These are phyloP conservation scores for Cochlearius cochlearius DNA, from an alignment of 2,113 vertebrate species.

Conservation along the genomic window DNA sequence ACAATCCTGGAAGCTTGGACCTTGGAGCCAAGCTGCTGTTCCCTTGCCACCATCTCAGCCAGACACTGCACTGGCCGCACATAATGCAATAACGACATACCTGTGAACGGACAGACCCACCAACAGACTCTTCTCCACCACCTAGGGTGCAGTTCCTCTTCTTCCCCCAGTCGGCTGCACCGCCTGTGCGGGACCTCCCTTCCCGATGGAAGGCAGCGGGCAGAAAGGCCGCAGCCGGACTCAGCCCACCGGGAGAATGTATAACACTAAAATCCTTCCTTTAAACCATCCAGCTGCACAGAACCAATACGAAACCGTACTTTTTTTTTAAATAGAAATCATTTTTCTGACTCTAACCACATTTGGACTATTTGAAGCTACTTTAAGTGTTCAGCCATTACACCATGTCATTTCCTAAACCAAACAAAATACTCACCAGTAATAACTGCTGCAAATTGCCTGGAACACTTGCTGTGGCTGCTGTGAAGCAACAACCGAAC, in stretches of 20 bases:
- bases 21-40: background rate
- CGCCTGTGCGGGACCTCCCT: rapidly evolving
- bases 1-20: background rate
- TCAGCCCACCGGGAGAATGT: rapidly evolving
- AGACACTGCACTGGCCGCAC: rapidly evolving
- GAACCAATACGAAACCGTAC: background rate
- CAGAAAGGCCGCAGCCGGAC: rapidly evolving
- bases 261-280: background rate
- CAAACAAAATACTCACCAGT: constrained; percentile 7
- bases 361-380: background rate
- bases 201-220: rapidly evolving
- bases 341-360: constrained; percentile 18
- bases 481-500: background rate
- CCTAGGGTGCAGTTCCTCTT: rapidly evolving
- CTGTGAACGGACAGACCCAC: background rate
- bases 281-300: background rate
- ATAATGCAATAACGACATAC: rapidly evolving
- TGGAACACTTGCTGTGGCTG: background rate
- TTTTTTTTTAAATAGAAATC: background rate
- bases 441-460: constrained; percentile 8
- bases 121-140: rapidly evolving
- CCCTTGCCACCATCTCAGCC: background rate
- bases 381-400: background rate
- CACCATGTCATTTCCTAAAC: constrained; percentile 27
- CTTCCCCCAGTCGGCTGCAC: too few relatives aligned